Evolutionary conservation across 2,113 vertebrate species (phyloP), one percentile per base, ranked within the genome.

Genomic region (Hassar affinis): DNA sequence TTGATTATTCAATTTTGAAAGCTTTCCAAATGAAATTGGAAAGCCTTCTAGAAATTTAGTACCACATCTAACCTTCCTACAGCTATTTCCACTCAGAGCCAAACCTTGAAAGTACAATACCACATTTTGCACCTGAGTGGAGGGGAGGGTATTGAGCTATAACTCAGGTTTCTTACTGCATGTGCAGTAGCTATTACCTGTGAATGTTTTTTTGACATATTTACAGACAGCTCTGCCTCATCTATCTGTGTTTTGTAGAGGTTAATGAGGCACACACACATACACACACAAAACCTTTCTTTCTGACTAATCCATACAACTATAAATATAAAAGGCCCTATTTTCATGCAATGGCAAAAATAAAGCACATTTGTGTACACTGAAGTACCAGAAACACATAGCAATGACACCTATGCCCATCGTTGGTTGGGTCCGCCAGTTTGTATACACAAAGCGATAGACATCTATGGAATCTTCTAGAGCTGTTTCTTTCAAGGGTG

Each of bases 151-250:
- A 59, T 35, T 71, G 52, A 71, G 61, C 18, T 74, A 82, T 82
- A 82, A 69, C 49, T 74, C 68, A 49, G 57, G 17, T 77, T 83
- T 27, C 57, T 30, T 68, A 71, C 61, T 72, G 35, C 69, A 57
- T 66, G 25, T 76, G 57, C 45, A 42, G 47, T 62, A n/a, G 38
- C 54, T 27, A 33, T 59, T 74, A 51, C 4, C 56, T 15, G 20
- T 76, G 15, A 49, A 74, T 25, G 20, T 12, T 45, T 38, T 27
- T 10, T 83, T 90, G 85, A 91, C 90, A 89, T 92, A 91, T 91
- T 91, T 91, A 92, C 84, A 77, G 88, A 88, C 86, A 88, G 80
- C 88, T 30, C 62, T 57, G 83, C 86, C 84, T 89, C 79, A 74
- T 81, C 64, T 77, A 81, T 77, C 62, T 82, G 85, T 82, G 88